A percentile compares a stretch with the other conserved stretches of the same genome.
Evolutionary conservation across 2,888 invertebrate species (phyloP).

Genomic region (Nemoura dubitans): DNA sequence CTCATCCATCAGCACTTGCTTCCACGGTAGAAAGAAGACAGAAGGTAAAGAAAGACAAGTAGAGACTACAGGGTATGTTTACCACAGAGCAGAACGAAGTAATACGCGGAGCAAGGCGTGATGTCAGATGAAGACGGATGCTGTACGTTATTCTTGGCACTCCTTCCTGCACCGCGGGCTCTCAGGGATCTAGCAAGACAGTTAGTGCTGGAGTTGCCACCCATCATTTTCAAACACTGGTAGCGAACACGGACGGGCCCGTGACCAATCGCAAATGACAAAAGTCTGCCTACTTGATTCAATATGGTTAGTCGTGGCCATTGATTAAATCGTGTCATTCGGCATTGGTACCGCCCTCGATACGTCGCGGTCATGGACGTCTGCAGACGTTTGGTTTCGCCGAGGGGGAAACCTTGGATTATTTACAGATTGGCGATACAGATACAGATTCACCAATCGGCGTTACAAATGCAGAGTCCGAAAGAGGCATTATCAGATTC

Average conservation of each 20-base stretch:
- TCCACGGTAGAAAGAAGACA: slow-evolving; percentile 16
- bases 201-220: not conserved
- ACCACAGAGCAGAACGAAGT: slow-evolving; percentile 28
- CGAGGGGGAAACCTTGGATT: not conserved
- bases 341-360: not conserved
- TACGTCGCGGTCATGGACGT: not conserved
- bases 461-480: no score
- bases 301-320: not conserved
- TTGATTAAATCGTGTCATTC: not conserved
- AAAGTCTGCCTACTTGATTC: not conserved
- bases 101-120: slow-evolving; percentile 15
- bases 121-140: slow-evolving; percentile 21
- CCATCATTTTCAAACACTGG: not conserved
- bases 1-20: slow-evolving; percentile 23
- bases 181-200: not conserved
- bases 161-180: not conserved
- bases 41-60: slow-evolving; percentile 5
- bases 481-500: no score
- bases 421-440: not conserved
- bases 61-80: slow-evolving; percentile 19
- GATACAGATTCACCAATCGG: no score
- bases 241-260: not conserved
- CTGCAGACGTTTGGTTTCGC: not conserved
- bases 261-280: not conserved
- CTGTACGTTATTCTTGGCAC: slow-evolving; percentile 20